Conservation (phyloP, 2,797 vertebrate genomes). For the Chaetophractus vellerosus region DNA sequence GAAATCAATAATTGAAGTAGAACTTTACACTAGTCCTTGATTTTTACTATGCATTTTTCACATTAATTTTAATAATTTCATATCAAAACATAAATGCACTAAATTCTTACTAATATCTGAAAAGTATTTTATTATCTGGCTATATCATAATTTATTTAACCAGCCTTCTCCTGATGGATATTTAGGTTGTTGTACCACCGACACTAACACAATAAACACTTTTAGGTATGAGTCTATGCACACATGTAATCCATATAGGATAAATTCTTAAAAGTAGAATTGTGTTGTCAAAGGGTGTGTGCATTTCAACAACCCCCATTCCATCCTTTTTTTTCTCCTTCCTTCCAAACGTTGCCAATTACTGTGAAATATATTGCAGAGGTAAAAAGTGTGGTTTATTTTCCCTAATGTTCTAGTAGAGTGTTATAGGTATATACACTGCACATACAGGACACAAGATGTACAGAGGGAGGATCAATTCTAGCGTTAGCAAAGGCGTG, state of each 20-base stretch:
- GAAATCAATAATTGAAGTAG: background rate
- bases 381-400: background rate
- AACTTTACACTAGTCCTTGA: background rate
- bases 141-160: background rate
- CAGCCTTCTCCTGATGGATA: background rate
- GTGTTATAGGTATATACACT: background rate
- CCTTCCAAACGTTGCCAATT: background rate
- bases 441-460: background rate
- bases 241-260: background rate
- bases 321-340: background rate
- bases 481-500: background rate
- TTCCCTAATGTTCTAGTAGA: background rate
- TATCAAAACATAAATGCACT: background rate
- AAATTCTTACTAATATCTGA: background rate
- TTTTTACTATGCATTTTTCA: background rate
- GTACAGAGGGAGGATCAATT: background rate
- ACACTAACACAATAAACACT: background rate
- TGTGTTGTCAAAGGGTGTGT: background rate
- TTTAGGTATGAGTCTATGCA: background rate
- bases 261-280: background rate
- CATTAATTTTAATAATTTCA: background rate
- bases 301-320: background rate
- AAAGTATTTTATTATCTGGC: background rate
- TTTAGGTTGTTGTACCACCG: background rate
- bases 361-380: background rate